Conservation (phyloP, 37 sponge, comb jelly and placozoan species). For the Agelas oroides region DNA sequence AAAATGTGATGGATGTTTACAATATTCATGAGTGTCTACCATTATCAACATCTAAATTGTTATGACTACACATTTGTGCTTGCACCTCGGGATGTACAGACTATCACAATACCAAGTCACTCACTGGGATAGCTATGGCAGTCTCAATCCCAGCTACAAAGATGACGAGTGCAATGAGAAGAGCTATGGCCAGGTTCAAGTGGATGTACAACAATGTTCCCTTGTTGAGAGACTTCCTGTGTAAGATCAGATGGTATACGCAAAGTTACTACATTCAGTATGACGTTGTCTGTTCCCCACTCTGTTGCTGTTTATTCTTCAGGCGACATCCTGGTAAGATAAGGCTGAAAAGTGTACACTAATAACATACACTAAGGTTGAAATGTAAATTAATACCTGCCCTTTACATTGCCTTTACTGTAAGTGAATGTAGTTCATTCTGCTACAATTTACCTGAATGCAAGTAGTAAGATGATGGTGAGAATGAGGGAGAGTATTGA, state of each 20-base stretch:
- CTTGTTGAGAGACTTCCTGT: slow-evolving; percentile 26
- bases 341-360: too few species aligned
- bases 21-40: too few species aligned
- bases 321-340: too few species aligned
- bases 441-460: slow-evolving; percentile 14
- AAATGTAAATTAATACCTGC: too few species aligned
- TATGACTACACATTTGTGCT: too few species aligned
- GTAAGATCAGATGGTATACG: neutral
- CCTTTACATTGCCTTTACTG: too few species aligned
- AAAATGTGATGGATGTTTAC: too few species aligned
- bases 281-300: too few species aligned
- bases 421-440: too few species aligned
- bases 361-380: neutral
- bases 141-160: slow-evolving; percentile 42
- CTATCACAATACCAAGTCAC: neutral
- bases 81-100: too few species aligned
- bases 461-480: neutral
- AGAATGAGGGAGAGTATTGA: slow-evolving; percentile 32
- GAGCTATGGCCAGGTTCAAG: slow-evolving; percentile 20
- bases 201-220: slow-evolving; percentile 18
- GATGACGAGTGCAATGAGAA: neutral
- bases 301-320: too few species aligned
- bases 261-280: neutral
- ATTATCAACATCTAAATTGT: too few species aligned
- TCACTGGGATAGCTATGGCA: neutral